Base-by-base conservation (phyloP, 1,140 invertebrate genomes). In the Caenorhabditis remanei region DNA sequence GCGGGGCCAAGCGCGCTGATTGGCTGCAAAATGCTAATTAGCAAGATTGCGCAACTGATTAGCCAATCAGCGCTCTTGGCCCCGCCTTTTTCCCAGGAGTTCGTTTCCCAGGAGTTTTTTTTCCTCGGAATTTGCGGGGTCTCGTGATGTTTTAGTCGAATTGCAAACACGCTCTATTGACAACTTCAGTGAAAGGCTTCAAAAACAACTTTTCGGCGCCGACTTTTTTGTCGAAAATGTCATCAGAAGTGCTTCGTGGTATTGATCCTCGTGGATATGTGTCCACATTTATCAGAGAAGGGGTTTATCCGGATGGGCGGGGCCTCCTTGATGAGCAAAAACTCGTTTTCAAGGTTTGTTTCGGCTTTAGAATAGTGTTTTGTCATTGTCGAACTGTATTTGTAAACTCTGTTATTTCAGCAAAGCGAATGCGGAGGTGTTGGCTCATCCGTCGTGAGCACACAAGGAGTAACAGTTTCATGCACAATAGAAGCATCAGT, bases 311-410 rank as follows among this genome's bases (percentile, higher is more conserved):
- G 2, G 71, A 79, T 24, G 71, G 71, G 24, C 71, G 71, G 13
- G 71, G 71, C 11, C 71, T 79, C 53, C 71, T 79, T 21, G 71
- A 79, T 50, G 71, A 79, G n/a, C 71, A 79, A 50, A 79, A 79
- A 24, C 71, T 79, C 11, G 46, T 79, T 79, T 79, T 79, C n/a
- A 79, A 79, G 71, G 71, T 63, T 24, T 0, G 61, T 63, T n/a
- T 58, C 56, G 7, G 14, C 13, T 7, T 21, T 58, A 7, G 6
- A 7, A n/a, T 3, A 11, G 13, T 58, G 0, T 21, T 16, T 21
- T 58, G 1, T n/a, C 8, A 58, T n/a, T 21, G 56, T 32, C 32
- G 32, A 32, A 32, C 32, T 32, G 32, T 32, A 32, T 32, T 32
- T 32, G 32, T 32, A 32, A 32, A 32, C 32, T 32, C 32, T 0